phyloP scores from a whole-genome alignment of 2,113 vertebrate genomes.

The Cyphomyrus discorhynchus region DNA sequence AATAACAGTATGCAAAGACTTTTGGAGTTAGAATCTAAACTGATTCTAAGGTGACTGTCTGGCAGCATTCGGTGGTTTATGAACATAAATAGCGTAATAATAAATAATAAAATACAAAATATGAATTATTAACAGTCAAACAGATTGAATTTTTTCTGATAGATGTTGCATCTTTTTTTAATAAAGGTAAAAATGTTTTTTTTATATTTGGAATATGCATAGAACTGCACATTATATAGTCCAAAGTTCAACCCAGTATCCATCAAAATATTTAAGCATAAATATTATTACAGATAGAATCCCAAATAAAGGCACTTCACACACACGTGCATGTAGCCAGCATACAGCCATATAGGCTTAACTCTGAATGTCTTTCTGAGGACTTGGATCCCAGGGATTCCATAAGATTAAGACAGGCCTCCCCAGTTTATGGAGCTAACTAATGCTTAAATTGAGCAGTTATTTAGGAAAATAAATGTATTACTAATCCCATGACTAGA shows the following conservation, averaged over 20 bases:
- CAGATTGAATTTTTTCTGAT: background rate
- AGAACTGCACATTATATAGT: background rate
- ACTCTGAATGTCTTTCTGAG: background rate
- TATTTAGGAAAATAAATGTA: background rate
- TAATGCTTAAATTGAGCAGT: background rate
- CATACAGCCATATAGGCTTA: background rate
- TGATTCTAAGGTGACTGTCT: background rate
- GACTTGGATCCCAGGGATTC: background rate
- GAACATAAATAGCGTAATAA: background rate
- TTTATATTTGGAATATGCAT: background rate
- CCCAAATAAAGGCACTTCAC: background rate
- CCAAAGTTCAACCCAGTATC: background rate
- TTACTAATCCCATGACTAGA: background rate
- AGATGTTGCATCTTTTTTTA: constrained; percentile 1
- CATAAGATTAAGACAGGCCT: background rate
- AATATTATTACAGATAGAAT: background rate
- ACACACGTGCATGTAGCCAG: background rate
- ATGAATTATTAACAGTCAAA: background rate
- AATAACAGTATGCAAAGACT: background rate
- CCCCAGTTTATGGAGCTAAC: background rate
- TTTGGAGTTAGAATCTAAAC: background rate
- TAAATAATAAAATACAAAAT: background rate
- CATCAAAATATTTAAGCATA: background rate
- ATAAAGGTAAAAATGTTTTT: background rate
- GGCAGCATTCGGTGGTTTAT: background rate